These are phyloP conservation scores for Dendronephthya gigantea DNA, from an alignment of 64 coral and sea anemone species.

Conservation along the genomic window DNA sequence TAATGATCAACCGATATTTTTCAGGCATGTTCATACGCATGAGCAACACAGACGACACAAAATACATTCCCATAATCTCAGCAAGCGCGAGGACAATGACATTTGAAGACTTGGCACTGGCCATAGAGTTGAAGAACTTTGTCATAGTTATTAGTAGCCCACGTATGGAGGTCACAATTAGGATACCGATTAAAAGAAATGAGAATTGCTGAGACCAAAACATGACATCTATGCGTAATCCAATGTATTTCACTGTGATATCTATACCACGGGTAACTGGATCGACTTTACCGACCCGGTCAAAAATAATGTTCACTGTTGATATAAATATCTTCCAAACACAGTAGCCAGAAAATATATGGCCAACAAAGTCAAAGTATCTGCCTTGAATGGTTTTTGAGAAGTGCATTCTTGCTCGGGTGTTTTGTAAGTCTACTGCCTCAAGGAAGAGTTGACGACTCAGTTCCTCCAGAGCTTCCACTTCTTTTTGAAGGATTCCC, in stretches of 20 bases:
- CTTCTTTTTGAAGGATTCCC: slow-evolving; percentile 69
- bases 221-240: slow-evolving; percentile 70
- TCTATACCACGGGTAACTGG: slow-evolving; percentile 92
- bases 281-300: slow-evolving; percentile 88
- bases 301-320: slow-evolving; percentile 98
- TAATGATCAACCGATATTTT: slow-evolving; percentile 85
- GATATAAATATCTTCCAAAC: slow-evolving; percentile 99
- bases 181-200: slow-evolving; percentile 85
- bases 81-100: slow-evolving; percentile 82
- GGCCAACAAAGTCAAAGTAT: slow-evolving; percentile 98
- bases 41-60: slow-evolving; percentile 90
- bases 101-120: slow-evolving; percentile 94
- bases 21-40: slow-evolving; percentile 99
- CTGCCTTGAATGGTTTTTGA: slow-evolving; percentile 95
- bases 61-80: slow-evolving; percentile 99
- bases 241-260: slow-evolving; percentile 97
- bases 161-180: slow-evolving; percentile 96
- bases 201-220: slow-evolving; percentile 99
- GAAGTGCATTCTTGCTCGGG: slow-evolving; percentile 83
- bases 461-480: slow-evolving; percentile 82
- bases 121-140: slow-evolving; percentile 99
- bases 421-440: slow-evolving; percentile 89
- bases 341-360: slow-evolving; percentile 97
- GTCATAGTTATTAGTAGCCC: slow-evolving; percentile 91
- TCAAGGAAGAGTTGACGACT: slow-evolving; percentile 94